Conservation (phyloP, 2,888 invertebrate species). For the Psococerastis gibbosa region DNA sequence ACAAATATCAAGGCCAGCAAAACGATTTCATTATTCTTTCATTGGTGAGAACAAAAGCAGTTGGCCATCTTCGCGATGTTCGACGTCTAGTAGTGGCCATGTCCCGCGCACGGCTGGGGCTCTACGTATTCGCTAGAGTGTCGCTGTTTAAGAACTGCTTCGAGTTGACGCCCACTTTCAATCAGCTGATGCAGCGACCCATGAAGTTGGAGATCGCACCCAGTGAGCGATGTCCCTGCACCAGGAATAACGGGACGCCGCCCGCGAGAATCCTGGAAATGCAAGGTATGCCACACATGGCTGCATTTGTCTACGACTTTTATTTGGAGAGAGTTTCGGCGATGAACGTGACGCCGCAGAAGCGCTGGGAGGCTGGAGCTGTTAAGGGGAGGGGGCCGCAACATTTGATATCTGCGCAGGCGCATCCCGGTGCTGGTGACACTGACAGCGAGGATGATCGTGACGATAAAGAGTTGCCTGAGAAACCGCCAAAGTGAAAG, state of each 20-base stretch:
- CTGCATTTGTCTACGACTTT: conserved; percentile 82
- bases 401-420: conserved; percentile 35
- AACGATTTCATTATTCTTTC: conserved; percentile 96
- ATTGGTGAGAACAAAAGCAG: conserved; percentile 84
- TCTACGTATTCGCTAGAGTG: conserved; percentile 89
- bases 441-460: conserved; percentile 42
- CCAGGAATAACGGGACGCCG: conserved; percentile 32
- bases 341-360: conserved; percentile 31
- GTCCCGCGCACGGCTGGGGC: conserved; percentile 88
- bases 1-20: conserved; percentile 99
- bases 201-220: conserved; percentile 59
- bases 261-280: conserved; percentile 37
- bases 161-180: conserved; percentile 89
- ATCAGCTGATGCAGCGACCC: conserved; percentile 70
- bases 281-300: conserved; percentile 86
- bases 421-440: conserved; percentile 43
- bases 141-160: conserved; percentile 90
- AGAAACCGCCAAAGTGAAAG: too few species aligned
- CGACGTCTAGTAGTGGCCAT: conserved; percentile 93
- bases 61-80: conserved; percentile 95
- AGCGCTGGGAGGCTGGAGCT: conserved; percentile 42
- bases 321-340: conserved; percentile 59
- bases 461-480: conserved; percentile 25
- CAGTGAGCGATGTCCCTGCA: conserved; percentile 59
- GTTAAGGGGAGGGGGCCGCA: conserved; percentile 34